Evolutionary conservation across 1,140 invertebrate genomes (phyloP).

Genomic region (Conopomorpha cramerella): DNA sequence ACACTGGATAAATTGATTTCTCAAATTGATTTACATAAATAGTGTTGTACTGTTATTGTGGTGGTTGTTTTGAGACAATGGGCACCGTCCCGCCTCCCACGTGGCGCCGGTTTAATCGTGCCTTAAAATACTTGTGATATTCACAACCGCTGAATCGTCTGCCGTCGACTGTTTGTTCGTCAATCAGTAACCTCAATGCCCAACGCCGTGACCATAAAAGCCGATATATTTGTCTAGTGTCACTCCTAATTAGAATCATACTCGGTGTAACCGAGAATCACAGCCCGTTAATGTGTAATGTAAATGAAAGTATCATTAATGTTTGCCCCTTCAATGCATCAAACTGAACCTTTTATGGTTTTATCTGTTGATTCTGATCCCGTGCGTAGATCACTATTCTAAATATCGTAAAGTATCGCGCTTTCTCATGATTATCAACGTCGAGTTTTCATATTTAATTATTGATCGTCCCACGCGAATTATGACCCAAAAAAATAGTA

Average conservation of each 20-base stretch:
- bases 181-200: slow-evolving; percentile 45
- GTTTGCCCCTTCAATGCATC: slow-evolving; percentile 36
- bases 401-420: too few relatives aligned
- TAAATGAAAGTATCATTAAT: slow-evolving; percentile 50
- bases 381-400: too few relatives aligned
- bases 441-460: too few relatives aligned
- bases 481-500: too few relatives aligned
- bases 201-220: slow-evolving; percentile 45
- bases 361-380: too few relatives aligned
- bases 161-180: slow-evolving; percentile 49
- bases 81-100: slow-evolving; percentile 47
- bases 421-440: too few relatives aligned
- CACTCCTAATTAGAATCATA: slow-evolving; percentile 49
- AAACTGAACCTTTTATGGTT: slow-evolving; percentile 25
- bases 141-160: too few relatives aligned
- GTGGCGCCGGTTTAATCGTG: slow-evolving; percentile 17
- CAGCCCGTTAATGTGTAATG: slow-evolving; percentile 45
- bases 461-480: too few relatives aligned
- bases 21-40: slow-evolving; percentile 48
- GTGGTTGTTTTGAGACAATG: slow-evolving; percentile 50
- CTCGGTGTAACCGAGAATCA: slow-evolving; percentile 44
- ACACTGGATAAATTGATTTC: slow-evolving; percentile 45
- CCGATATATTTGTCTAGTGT: slow-evolving; percentile 52
- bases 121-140: too few relatives aligned
- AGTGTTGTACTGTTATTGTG: slow-evolving; percentile 43